A percentile compares a stretch with the other conserved stretches of the same genome.
phyloP scores from a whole-genome alignment of 2,113 vertebrate genomes.

The Uria lomvia region DNA sequence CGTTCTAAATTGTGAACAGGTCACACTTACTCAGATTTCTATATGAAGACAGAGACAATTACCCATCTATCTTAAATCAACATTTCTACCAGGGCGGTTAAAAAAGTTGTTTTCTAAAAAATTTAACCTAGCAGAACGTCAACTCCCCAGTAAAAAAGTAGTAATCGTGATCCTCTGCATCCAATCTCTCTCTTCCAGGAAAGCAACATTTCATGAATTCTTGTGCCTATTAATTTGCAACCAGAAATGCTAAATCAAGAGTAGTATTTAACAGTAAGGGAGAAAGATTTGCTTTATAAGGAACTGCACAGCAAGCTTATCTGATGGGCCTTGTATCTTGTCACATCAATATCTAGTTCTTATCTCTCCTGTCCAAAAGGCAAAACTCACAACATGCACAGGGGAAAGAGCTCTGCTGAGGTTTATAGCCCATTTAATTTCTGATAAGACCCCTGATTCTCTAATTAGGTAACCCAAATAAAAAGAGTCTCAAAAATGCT shows the following conservation, averaged over 20 bases:
- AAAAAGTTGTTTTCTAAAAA: not conserved
- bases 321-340: not conserved
- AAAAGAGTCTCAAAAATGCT: not conserved
- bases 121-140: not conserved
- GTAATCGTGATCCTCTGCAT: not conserved
- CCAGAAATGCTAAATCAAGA: not conserved
- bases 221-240: not conserved
- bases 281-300: not conserved
- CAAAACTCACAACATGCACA: not conserved
- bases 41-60: not conserved
- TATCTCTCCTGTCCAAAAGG: not conserved
- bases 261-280: not conserved
- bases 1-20: not conserved
- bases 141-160: not conserved
- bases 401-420: not conserved
- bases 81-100: not conserved
- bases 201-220: not conserved
- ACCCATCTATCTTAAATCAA: not conserved
- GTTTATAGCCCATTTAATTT: not conserved
- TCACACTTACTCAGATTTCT: not conserved
- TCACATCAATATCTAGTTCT: not conserved
- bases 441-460: not conserved
- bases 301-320: not conserved
- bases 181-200: not conserved
- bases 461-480: not conserved